A percentile compares a stretch with the other conserved stretches of the same genome.
phyloP scores from a whole-genome alignment of 2,888 invertebrate genomes.

The Drosophila merina region DNA sequence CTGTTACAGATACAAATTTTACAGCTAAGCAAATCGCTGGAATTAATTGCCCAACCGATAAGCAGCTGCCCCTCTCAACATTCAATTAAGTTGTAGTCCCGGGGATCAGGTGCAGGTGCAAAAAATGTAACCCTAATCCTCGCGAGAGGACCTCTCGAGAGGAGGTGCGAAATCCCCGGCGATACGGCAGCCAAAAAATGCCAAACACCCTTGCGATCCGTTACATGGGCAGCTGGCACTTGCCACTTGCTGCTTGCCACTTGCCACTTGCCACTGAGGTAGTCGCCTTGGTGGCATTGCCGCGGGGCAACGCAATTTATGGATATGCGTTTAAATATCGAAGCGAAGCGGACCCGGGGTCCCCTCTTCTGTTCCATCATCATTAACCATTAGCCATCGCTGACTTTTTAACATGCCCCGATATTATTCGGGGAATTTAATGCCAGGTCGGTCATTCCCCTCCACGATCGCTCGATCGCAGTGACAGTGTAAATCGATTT shows the following conservation, averaged over 20 bases:
- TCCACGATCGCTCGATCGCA: slow-evolving; percentile 6
- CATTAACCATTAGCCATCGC: not conserved
- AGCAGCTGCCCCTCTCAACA: slow-evolving; percentile 66
- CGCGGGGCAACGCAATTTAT: slow-evolving; percentile 34
- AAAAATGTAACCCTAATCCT: slow-evolving; percentile 1
- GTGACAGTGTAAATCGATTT: slow-evolving; percentile 34
- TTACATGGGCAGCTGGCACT: slow-evolving; percentile 23
- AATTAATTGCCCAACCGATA: slow-evolving; percentile 73
- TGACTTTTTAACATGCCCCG: slow-evolving; percentile 7
- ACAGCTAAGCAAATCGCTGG: slow-evolving; percentile 75
- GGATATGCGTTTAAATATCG: slow-evolving; percentile 10
- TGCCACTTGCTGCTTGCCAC: not conserved
- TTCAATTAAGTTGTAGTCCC: slow-evolving; percentile 68
- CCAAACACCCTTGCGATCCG: slow-evolving; percentile 14
- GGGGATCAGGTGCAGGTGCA: slow-evolving; percentile 22
- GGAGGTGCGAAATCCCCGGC: slow-evolving; percentile 38
- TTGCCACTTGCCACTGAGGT: slow-evolving; percentile 37
- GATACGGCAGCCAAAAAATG: slow-evolving; percentile 37
- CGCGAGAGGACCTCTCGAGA: not conserved
- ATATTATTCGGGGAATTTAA: slow-evolving; percentile 17
- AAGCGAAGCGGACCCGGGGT: slow-evolving; percentile 4
- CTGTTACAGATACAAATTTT: slow-evolving; percentile 59
- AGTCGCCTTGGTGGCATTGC: slow-evolving; percentile 35
- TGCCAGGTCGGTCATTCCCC: slow-evolving; percentile 38
- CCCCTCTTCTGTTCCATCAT: not conserved